These are phyloP conservation scores for Esperia sulphurella DNA, from an alignment of 2,888 invertebrate species.

Conservation along the genomic window DNA sequence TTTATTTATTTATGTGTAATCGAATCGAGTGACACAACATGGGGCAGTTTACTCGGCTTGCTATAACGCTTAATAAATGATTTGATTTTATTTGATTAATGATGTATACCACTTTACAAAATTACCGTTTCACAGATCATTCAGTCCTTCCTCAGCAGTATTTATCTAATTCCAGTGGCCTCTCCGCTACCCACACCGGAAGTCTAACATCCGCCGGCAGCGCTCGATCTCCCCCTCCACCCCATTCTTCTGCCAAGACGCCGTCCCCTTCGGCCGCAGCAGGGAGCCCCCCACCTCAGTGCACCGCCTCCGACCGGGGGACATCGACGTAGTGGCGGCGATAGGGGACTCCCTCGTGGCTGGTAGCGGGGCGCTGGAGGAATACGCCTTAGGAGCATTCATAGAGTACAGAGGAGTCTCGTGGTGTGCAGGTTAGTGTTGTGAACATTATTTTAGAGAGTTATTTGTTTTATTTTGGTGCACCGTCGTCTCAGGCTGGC, in stretches of 20 bases:
- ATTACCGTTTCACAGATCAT: too few relatives aligned
- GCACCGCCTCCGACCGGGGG: conserved; percentile 83
- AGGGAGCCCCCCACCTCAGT: conserved; percentile 80
- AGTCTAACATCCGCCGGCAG: conserved; percentile 72
- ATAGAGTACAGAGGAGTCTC: conserved; percentile 87
- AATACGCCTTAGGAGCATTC: conserved; percentile 85
- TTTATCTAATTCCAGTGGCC: conserved; percentile 42
- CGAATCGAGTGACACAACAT: too few relatives aligned
- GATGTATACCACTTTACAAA: too few relatives aligned
- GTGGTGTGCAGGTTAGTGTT: conserved; percentile 84
- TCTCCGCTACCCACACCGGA: conserved; percentile 67
- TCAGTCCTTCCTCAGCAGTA: too few relatives aligned
- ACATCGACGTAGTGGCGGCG: conserved; percentile 84
- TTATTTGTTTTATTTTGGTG: too few relatives aligned
- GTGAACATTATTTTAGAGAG: too few relatives aligned
- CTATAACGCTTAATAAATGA: too few relatives aligned
- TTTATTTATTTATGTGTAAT: too few relatives aligned
- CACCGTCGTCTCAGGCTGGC: too few relatives aligned
- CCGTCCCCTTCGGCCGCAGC: conserved; percentile 56
- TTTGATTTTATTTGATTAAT: too few relatives aligned
- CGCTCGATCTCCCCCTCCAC: conserved; percentile 64
- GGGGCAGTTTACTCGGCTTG: too few relatives aligned
- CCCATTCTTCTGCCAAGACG: conserved; percentile 80
- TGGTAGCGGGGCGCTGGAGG: conserved; percentile 85
- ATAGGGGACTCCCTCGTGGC: conserved; percentile 87